Percentiles rank a stretch among this genome's conserved stretches.
phyloP scores from a whole-genome alignment of 1,140 invertebrate genomes.

The Plutomurus gul region DNA sequence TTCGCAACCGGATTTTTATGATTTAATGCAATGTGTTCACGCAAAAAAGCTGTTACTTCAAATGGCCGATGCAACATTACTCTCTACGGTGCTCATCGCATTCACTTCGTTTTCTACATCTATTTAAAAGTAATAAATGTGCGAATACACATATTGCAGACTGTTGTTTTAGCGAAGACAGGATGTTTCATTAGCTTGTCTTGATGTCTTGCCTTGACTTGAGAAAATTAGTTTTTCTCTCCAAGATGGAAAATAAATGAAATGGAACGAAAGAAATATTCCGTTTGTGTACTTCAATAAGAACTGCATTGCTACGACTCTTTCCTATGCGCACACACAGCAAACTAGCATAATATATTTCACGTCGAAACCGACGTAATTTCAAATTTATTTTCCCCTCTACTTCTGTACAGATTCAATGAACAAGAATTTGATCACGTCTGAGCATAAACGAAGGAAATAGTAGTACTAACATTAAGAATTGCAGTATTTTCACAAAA shows the following conservation, averaged over 20 bases:
- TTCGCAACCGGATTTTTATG: conserved; percentile 19
- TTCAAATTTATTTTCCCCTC: too few relatives aligned
- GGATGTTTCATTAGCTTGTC: not conserved
- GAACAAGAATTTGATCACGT: conserved; percentile 13
- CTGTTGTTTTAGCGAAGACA: not conserved
- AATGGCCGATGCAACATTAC: not conserved
- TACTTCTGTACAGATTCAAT: conserved; percentile 7
- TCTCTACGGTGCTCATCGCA: not conserved
- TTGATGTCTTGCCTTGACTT: not conserved
- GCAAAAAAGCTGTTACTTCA: conserved; percentile 13
- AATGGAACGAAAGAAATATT: not conserved
- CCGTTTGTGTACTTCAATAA: not conserved
- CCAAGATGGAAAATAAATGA: not conserved
- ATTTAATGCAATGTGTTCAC: not conserved
- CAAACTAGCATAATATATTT: too few relatives aligned
- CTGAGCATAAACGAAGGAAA: not conserved
- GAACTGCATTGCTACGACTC: too few relatives aligned
- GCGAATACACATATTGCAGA: not conserved
- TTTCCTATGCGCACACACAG: too few relatives aligned
- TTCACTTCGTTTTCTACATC: too few relatives aligned
- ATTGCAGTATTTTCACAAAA: not conserved
- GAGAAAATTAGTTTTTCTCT: conserved; percentile 10
- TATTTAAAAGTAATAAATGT: not conserved
- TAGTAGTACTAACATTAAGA: not conserved
- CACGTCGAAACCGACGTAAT: too few relatives aligned